Conservation (phyloP, 2,888 invertebrate species). For the Eupithecia exiguata region DNA sequence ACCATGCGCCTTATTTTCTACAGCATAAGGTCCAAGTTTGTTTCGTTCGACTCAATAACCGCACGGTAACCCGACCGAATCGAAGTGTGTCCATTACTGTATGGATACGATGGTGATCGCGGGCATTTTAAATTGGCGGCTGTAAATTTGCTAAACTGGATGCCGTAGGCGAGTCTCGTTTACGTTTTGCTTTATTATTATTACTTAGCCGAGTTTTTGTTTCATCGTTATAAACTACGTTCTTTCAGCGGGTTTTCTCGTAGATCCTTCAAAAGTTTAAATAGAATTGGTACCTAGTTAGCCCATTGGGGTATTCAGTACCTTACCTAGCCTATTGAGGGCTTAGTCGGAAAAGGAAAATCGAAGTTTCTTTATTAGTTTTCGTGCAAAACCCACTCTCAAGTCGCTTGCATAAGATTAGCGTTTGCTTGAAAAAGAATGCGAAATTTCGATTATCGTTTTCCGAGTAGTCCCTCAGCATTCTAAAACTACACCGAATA, state of each 20-base stretch:
- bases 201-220: constrained; percentile 29
- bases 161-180: constrained; percentile 46
- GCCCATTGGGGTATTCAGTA: neutral
- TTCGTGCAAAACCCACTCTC: no score
- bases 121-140: constrained; percentile 51
- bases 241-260: neutral
- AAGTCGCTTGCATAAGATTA: no score
- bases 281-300: neutral
- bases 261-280: neutral
- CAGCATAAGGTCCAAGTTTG: constrained; percentile 33
- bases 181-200: constrained; percentile 39
- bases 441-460: no score
- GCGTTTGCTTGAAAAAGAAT: no score
- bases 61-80: constrained; percentile 52
- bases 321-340: no score
- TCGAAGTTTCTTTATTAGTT: no score
- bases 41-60: constrained; percentile 36
- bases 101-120: constrained; percentile 37
- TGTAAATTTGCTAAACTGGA: constrained; percentile 54
- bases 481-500: no score
- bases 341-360: no score
- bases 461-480: no score
- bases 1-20: constrained; percentile 18
- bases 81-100: constrained; percentile 43
- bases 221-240: constrained; percentile 27